These are phyloP conservation scores for Schlechtendalia chinensis DNA, from an alignment of 1,140 invertebrate species.

Conservation along the genomic window DNA sequence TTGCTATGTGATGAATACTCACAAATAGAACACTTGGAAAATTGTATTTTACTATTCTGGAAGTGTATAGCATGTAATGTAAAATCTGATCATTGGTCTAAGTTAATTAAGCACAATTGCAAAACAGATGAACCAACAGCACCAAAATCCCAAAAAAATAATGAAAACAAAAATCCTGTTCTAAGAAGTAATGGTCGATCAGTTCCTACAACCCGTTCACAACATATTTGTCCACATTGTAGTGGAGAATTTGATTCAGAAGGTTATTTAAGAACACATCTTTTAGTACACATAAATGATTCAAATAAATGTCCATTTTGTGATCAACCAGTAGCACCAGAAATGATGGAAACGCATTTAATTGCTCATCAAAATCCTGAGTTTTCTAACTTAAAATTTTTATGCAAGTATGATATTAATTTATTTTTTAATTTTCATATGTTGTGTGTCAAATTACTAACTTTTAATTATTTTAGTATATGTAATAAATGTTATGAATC, in stretches of 20 bases:
- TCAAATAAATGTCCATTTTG: conserved; percentile 46
- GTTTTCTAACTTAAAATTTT: conserved; percentile 43
- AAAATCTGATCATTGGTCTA: conserved; percentile 43
- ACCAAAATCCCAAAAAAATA: conserved; percentile 12
- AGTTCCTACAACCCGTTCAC: not conserved
- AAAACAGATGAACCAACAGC: not conserved
- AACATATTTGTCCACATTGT: conserved; percentile 47
- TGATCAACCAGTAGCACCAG: conserved; percentile 43
- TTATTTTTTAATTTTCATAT: no score
- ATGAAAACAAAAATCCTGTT: not conserved
- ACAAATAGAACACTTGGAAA: conserved; percentile 4
- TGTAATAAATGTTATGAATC: conserved; percentile 47
- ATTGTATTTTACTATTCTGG: conserved; percentile 33
- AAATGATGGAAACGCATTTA: conserved; percentile 47
- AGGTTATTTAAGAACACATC: conserved; percentile 46
- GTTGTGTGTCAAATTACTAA: not conserved
- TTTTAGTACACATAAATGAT: conserved; percentile 31
- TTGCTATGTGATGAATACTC: not conserved
- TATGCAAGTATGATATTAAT: conserved; percentile 34
- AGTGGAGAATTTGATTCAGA: conserved; percentile 45
- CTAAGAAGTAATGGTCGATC: conserved; percentile 15
- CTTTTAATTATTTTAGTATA: conserved; percentile 27
- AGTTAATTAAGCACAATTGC: conserved; percentile 35
- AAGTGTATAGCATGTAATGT: conserved; percentile 28
- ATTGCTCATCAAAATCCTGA: conserved; percentile 45